Evolutionary conservation across 2,113 vertebrate species (phyloP).

Genomic region (Actenoides lindsayi): DNA sequence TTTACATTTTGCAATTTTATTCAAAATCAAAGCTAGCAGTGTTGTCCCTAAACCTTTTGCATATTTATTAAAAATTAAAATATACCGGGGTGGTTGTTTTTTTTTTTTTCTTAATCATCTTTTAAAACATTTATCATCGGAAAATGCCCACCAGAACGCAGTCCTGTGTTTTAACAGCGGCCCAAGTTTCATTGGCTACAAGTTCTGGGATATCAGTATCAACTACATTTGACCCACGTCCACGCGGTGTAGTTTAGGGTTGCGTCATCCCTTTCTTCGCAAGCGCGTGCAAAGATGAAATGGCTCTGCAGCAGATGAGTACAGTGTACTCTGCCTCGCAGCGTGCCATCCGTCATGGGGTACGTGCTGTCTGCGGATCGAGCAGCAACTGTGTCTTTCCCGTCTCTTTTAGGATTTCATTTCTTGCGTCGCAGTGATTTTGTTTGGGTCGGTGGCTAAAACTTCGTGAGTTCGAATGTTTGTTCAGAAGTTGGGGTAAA

Average conservation of each 20-base stretch:
- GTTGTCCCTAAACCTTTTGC: not conserved
- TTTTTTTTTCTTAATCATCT: not conserved
- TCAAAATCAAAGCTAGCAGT: not conserved
- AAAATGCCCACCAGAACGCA: not conserved
- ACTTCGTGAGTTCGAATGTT: not conserved
- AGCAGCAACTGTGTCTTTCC: not conserved
- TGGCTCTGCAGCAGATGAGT: not conserved
- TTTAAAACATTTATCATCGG: not conserved
- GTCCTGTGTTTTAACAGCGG: not conserved
- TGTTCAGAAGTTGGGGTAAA: not conserved
- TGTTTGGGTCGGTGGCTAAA: not conserved
- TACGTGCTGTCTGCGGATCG: not conserved
- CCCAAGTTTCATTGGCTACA: not conserved
- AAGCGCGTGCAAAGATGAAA: not conserved
- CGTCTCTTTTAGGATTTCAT: not conserved
- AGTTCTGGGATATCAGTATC: not conserved
- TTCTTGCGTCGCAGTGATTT: not conserved
- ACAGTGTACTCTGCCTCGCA: not conserved
- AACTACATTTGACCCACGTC: not conserved
- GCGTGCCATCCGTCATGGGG: not conserved
- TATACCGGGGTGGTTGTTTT: rapidly evolving
- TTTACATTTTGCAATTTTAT: not conserved
- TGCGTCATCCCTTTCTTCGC: not conserved
- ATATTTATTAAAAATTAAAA: not conserved
- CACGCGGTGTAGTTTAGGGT: not conserved